Evolutionary conservation across 2,113 vertebrate species (phyloP).

Genomic region (Microcebus lehilahytsara): DNA sequence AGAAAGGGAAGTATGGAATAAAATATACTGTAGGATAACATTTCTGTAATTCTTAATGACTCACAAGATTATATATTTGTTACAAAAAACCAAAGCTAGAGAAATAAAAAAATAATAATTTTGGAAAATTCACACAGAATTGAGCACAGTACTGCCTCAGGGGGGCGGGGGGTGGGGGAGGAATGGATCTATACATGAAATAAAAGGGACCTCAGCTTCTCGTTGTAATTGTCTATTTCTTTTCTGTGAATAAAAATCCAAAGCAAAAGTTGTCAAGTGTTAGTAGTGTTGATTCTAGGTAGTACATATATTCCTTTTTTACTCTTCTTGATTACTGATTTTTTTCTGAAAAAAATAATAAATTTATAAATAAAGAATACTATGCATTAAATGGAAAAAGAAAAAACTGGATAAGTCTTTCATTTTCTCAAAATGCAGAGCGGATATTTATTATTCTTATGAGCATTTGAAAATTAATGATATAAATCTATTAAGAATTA

Average conservation of each 20-base stretch:
- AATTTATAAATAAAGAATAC: background rate
- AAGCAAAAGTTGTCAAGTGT: background rate
- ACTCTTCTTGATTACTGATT: background rate
- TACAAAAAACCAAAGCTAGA: background rate
- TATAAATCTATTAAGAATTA: conserved; percentile 20
- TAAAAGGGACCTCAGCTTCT: background rate
- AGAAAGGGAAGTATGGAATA: background rate
- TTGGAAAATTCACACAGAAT: background rate
- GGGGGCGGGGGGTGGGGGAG: background rate
- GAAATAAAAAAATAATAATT: background rate
- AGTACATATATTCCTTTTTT: background rate
- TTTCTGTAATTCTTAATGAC: too few species aligned
- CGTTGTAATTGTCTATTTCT: background rate
- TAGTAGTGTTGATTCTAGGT: background rate
- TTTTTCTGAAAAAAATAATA: background rate
- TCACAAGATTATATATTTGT: background rate
- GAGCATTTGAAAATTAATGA: conserved; percentile 3
- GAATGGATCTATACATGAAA: background rate
- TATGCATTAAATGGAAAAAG: background rate
- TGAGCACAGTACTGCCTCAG: background rate
- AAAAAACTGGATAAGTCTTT: background rate
- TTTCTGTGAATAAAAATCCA: background rate
- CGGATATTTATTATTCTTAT: background rate
- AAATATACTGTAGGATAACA: fast-evolving
- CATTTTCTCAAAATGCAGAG: background rate